phyloP scores from a whole-genome alignment of 1,140 invertebrate genomes.

The Tenebrio molitor region DNA sequence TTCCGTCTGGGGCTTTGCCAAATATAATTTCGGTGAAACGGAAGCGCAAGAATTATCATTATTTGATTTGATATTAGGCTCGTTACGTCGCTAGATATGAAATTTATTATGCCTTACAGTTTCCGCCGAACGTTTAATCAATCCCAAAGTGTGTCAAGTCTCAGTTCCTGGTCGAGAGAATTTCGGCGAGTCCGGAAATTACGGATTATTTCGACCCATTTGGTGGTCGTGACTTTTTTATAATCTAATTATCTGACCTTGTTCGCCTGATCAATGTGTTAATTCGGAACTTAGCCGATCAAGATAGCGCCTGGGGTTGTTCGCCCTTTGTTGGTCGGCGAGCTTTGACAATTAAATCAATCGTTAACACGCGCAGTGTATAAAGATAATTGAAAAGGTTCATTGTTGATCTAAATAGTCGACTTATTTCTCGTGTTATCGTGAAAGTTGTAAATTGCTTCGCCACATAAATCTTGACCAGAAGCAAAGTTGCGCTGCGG shows the following conservation, averaged over 20 bases:
- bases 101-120: background rate
- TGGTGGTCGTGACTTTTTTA: no score
- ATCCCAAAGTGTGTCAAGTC: no score
- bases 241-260: no score
- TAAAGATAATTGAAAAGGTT: background rate
- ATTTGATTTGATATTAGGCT: conserved; percentile 10
- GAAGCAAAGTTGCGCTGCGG: background rate
- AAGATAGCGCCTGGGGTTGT: no score
- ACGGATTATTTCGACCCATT: no score
- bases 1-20: conserved; percentile 3
- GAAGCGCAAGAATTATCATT: conserved; percentile 23
- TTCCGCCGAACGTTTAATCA: no score
- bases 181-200: no score
- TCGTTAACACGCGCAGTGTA: background rate
- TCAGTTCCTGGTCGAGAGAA: no score
- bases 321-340: no score
- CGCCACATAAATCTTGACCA: background rate
- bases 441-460: background rate
- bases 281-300: no score
- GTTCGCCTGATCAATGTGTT: no score
- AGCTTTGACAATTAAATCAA: background rate
- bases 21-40: conserved; percentile 12
- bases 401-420: background rate
- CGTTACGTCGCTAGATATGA: background rate
- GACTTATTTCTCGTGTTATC: background rate